A percentile compares a stretch with the other conserved stretches of the same genome.
These are phyloP conservation scores for Harmothoe impar DNA, from an alignment of 2,888 invertebrate genomes.

Conservation along the genomic window DNA sequence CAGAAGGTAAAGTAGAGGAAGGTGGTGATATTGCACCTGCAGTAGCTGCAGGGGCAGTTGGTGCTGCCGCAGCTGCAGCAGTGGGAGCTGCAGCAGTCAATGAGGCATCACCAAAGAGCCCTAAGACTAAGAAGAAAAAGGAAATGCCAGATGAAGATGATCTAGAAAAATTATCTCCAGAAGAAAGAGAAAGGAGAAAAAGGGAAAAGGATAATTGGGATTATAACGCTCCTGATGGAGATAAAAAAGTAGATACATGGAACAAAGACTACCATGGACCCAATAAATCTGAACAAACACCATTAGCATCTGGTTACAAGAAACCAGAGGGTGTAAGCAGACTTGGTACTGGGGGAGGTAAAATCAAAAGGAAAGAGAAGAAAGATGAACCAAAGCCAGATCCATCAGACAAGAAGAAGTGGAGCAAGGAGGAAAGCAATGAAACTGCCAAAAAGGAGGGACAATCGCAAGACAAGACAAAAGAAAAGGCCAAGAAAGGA, in stretches of 20 bases:
- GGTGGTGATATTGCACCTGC: neutral
- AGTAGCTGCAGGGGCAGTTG: conserved; percentile 1
- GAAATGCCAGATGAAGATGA: neutral
- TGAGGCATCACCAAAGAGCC: neutral
- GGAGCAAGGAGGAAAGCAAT: conserved; percentile 4
- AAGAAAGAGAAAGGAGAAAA: neutral
- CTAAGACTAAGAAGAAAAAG: neutral
- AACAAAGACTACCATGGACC: conserved; percentile 36
- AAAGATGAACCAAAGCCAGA: neutral
- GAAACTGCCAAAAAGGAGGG: neutral
- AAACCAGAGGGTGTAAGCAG: conserved; percentile 43
- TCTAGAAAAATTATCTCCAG: neutral
- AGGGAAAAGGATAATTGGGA: conserved; percentile 46
- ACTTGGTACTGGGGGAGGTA: conserved; percentile 37
- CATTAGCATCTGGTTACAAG: conserved; percentile 3
- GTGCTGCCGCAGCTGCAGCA: neutral
- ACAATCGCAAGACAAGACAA: neutral
- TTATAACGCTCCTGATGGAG: conserved; percentile 26
- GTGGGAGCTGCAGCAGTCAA: neutral
- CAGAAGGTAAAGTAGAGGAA: neutral
- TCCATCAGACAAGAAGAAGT: neutral
- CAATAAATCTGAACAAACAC: neutral
- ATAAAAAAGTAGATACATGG: conserved; percentile 49
- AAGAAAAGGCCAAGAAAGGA: neutral
- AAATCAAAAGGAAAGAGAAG: neutral